Evolutionary conservation across 2,797 vertebrate genomes (phyloP).

Genomic region (Syndactyla subalaris): DNA sequence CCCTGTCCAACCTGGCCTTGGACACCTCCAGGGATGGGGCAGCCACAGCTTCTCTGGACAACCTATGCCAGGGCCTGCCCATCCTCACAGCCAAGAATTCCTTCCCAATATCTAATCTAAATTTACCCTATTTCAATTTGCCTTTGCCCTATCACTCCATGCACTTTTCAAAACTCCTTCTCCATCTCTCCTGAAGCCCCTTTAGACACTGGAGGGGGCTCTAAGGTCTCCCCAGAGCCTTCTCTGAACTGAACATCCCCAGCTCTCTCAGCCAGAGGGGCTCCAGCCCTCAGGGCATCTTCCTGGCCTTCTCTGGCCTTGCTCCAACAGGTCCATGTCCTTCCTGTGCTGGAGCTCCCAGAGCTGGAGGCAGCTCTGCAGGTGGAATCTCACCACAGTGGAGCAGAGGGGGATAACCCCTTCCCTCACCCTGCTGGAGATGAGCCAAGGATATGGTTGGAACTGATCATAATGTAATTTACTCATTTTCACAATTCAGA

Average conservation of each 20-base stretch:
- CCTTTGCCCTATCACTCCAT: background rate
- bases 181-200: background rate
- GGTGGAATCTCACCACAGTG: background rate
- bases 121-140: background rate
- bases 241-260: background rate
- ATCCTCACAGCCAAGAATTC: background rate
- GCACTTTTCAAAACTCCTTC: background rate
- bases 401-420: background rate
- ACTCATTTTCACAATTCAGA: background rate
- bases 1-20: background rate
- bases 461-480: background rate
- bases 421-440: background rate
- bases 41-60: background rate
- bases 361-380: background rate
- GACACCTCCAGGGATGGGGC: background rate
- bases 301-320: background rate
- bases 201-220: background rate
- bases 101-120: background rate
- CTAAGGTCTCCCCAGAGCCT: background rate
- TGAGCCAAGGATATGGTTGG: background rate
- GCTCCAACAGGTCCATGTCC: background rate
- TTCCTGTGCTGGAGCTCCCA: background rate
- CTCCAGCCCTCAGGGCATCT: background rate
- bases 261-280: background rate
- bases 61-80: background rate